Evolutionary conservation across 2,888 invertebrate species (phyloP), one percentile per base, ranked within the genome.

Genomic region (Tromatobia lineatoria): DNA sequence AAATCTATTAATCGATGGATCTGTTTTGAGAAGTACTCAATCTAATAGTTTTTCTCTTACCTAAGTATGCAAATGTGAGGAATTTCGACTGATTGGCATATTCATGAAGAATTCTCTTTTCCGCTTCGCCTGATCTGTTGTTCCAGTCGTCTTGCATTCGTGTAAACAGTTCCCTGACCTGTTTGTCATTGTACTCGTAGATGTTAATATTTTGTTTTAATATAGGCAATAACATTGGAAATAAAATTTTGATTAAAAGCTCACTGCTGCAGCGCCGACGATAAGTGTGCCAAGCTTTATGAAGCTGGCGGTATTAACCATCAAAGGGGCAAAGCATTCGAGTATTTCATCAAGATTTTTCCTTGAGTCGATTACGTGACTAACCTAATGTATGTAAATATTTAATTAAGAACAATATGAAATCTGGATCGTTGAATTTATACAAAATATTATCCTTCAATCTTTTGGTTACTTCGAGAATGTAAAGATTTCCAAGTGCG

Each of bases 131-230:
- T 29, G 79, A 75, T 66, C 75, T 54, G 25, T 57, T 71, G 42
- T 83, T 83, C 83, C 83, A 83, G n/a, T 83, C 83, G 45, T 83
- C 50, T 80, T 83, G 83, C 79, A 83, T 83, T 13, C 71, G 70
- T 8, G 75, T 42, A 38, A 83, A 83, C 11, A 83, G 34, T 66
- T 71, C 75, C 38, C 83, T 83, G 38, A 83, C 76, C 83, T 83
- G 29, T 34, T 70, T 50, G n/a, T 29, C 23, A 59, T 66, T 70
- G 25, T 20, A 20, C 3, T 52, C 10, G 54, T 23, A 20, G 4
- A 38, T 8, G 29, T 10, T 45, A 54, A 42, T 15, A 13, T 13
- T n/a, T 47, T 18, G 8, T 13, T 25, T 11, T 13, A 59, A 54
- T 52, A 29, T 61, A 15, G 0, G 10, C 8, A n/a, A 47, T 23